phyloP scores from a whole-genome alignment of 1,140 invertebrate species.

The Phymorhynchus buccinoides region DNA sequence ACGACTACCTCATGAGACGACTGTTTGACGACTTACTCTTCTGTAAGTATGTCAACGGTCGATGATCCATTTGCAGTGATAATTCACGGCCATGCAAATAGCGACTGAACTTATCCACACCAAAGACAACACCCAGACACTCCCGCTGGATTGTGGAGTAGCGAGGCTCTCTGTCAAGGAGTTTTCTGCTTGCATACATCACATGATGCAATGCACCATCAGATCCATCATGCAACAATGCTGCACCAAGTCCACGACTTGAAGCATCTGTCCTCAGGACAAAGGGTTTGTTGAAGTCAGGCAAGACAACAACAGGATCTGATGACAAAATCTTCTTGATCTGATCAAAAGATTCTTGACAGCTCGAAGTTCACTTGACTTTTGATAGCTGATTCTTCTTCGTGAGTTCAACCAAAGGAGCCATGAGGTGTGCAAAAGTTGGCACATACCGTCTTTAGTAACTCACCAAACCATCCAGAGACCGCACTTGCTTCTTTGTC shows the following conservation, averaged over 20 bases:
- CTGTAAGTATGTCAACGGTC: slow-evolving; percentile 39
- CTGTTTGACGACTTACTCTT: background rate
- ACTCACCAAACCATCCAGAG: background rate
- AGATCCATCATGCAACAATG: slow-evolving; percentile 49
- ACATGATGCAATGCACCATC: slow-evolving; percentile 49
- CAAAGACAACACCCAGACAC: slow-evolving; percentile 70
- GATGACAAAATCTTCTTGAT: slow-evolving; percentile 39
- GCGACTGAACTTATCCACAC: slow-evolving; percentile 68
- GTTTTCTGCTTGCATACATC: slow-evolving; percentile 50
- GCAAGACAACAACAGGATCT: slow-evolving; percentile 52
- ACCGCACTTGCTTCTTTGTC: background rate
- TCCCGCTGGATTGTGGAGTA: slow-evolving; percentile 73
- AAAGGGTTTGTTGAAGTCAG: slow-evolving; percentile 65
- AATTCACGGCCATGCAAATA: slow-evolving; percentile 62
- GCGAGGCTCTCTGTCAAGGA: slow-evolving; percentile 41
- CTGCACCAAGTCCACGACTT: slow-evolving; percentile 47
- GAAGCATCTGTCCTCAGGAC: slow-evolving; percentile 63
- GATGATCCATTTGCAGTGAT: slow-evolving; percentile 45
- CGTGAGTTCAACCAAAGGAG: background rate
- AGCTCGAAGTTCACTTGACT: background rate
- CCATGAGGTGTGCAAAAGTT: slow-evolving; percentile 41
- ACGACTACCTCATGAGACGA: slow-evolving; percentile 35
- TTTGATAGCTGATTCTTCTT: background rate
- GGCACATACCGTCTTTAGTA: slow-evolving; percentile 69
- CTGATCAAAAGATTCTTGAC: background rate